Conservation (phyloP, 2,113 vertebrate species). For the Petrocephalus zakoni region DNA sequence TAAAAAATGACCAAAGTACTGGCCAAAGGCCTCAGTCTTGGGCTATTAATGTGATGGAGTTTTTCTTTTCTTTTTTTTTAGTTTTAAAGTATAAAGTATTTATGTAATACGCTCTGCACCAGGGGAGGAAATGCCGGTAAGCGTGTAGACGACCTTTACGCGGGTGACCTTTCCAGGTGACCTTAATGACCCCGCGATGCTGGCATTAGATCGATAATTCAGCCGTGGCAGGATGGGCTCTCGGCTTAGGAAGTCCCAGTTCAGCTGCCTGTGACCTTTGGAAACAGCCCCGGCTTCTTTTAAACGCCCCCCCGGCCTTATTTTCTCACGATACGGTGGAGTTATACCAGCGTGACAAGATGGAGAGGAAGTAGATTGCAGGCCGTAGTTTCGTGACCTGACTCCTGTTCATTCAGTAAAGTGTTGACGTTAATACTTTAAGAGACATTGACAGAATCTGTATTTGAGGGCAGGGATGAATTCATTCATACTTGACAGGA, state of each 20-base stretch:
- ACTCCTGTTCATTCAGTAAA: not conserved
- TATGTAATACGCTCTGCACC: not conserved
- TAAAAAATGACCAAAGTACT: not conserved
- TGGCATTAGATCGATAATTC: not conserved
- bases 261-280: slow-evolving; percentile 1
- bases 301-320: not conserved
- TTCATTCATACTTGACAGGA: not conserved
- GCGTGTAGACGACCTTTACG: not conserved
- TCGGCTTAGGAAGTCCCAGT: not conserved
- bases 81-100: not conserved
- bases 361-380: not conserved
- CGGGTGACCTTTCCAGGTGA: not conserved
- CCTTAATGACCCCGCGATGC: not conserved
- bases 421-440: not conserved
- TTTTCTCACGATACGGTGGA: not conserved
- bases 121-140: not conserved
- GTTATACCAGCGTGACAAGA: not conserved
- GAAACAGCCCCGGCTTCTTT: not conserved
- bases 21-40: not conserved
- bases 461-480: not conserved
- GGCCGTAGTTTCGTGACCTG: not conserved
- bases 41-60: not conserved
- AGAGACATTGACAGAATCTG: not conserved
- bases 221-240: not conserved
- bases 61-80: not conserved